Evolutionary conservation across 2,113 vertebrate species (phyloP), one percentile per base, ranked within the genome.

Genomic region (Poicephalus gulielmi): DNA sequence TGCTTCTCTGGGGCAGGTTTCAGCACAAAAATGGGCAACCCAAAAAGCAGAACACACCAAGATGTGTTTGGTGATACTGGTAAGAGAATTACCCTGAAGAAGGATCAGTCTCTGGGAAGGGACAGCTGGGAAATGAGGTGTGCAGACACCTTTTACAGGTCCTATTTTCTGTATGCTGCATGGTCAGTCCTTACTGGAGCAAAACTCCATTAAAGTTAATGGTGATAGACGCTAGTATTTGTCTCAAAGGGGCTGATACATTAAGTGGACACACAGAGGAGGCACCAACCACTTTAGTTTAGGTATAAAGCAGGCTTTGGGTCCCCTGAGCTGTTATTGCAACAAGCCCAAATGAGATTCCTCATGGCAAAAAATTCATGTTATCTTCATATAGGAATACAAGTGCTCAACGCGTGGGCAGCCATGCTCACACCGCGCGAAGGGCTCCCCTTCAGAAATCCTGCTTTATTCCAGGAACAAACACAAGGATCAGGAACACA

Each of bases 381-480:
- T 74, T 37, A 1, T 19, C 62, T 43, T 76, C 17, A 8, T 28
- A 2, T 6, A 11, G 37, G 52, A 39, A 18, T 9, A 1, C 8
- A 19, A 60, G 31, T 7, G 33, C 68, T 57, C 24, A 18, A 13
- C 11, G 31, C 41, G 4, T 2, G 17, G 39, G 15, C 25, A 17
- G 11, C 0, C 0, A 0, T 6, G 23, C 35, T 69, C 55, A 8
- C 17, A 13, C 23, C 30, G 64, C n/a, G 35, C 25, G 2, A 23
- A 13, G 31, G 7, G 4, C 4, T 76, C 50, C 55, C 88, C 71
- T 73, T 74, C 0, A 4, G 35, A 70, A 90, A 83, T 31, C 31
- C 37, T 20, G 71, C 7, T 80, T 94, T 64, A 55, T 52, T 52
- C 53, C 49, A 63, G 23, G 7, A 53, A 33, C 8, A 67, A 80